Evolutionary conservation across 2,113 vertebrate genomes (phyloP).

Genomic region (Ammodramus savannarum): DNA sequence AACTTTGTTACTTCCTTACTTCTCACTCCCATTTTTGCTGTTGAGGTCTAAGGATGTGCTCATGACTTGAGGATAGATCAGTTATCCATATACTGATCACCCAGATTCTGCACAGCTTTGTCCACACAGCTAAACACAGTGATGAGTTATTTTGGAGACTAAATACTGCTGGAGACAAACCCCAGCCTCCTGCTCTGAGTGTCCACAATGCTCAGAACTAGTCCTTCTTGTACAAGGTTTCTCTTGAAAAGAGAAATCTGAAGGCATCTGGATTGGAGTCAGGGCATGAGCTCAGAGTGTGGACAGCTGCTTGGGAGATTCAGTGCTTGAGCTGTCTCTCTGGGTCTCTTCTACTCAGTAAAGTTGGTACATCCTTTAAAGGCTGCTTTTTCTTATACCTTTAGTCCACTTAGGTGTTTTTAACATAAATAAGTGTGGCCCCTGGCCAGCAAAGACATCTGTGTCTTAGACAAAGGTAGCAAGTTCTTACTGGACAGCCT

Average conservation of each 20-base stretch:
- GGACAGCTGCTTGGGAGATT: rapidly evolving
- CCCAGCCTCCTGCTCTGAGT: not conserved
- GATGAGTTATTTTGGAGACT: not conserved
- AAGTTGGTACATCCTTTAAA: not conserved
- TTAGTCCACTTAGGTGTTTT: not conserved
- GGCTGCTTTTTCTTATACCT: not conserved
- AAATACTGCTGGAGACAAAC: not conserved
- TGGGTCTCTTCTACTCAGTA: not conserved
- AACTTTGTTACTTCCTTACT: not conserved
- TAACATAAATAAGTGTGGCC: not conserved
- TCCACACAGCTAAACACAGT: not conserved
- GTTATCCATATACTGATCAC: not conserved
- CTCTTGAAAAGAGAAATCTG: not conserved
- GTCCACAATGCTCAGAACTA: not conserved
- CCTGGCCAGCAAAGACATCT: not conserved
- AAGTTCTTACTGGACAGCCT: not conserved
- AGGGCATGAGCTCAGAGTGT: not conserved
- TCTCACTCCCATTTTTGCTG: not conserved
- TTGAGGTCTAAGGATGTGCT: not conserved
- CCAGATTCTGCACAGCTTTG: not conserved
- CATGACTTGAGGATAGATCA: not conserved
- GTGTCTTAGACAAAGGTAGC: not conserved
- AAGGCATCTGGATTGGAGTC: not conserved
- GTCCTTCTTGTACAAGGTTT: not conserved
- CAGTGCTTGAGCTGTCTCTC: not conserved